Evolutionary conservation across 2,113 vertebrate genomes (phyloP).

Genomic region (Podocnemis expansa): DNA sequence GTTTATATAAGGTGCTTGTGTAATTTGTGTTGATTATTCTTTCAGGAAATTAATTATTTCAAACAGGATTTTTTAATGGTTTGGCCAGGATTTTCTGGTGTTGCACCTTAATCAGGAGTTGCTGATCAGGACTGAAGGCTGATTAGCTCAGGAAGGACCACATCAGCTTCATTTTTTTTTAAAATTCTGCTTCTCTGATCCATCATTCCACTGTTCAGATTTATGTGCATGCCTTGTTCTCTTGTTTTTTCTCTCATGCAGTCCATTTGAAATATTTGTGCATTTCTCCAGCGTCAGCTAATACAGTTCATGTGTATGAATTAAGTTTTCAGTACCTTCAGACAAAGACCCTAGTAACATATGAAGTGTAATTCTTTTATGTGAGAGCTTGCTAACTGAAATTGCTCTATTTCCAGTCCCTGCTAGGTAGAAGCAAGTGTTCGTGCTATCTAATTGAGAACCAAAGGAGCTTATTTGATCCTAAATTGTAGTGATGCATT

Average conservation of each 20-base stretch:
- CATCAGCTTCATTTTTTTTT: slow-evolving; percentile 3
- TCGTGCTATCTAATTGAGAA: not conserved
- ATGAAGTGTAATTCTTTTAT: not conserved
- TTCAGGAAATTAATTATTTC: slow-evolving; percentile 33
- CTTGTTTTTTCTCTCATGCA: slow-evolving; percentile 1
- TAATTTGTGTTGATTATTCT: slow-evolving; percentile 1
- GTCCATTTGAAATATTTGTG: not conserved
- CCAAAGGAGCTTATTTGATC: not conserved
- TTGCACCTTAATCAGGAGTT: slow-evolving; percentile 43
- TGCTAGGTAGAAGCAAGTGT: not conserved
- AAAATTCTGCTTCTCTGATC: not conserved
- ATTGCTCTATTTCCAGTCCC: not conserved
- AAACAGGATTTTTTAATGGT: slow-evolving; percentile 48
- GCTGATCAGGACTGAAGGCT: slow-evolving; percentile 51
- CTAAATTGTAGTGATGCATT: rapidly evolving
- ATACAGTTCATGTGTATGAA: not conserved
- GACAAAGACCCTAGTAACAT: not conserved
- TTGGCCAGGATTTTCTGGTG: slow-evolving; percentile 64
- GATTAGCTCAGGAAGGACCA: slow-evolving; percentile 49
- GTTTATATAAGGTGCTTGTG: slow-evolving; percentile 6
- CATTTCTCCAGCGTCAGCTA: not conserved
- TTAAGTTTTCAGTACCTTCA: not conserved
- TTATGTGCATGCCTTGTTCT: not conserved
- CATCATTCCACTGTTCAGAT: slow-evolving; percentile 39
- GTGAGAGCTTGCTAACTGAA: not conserved